Evolutionary conservation across 2,113 vertebrate genomes (phyloP).

Genomic region (Cervus canadensis): DNA sequence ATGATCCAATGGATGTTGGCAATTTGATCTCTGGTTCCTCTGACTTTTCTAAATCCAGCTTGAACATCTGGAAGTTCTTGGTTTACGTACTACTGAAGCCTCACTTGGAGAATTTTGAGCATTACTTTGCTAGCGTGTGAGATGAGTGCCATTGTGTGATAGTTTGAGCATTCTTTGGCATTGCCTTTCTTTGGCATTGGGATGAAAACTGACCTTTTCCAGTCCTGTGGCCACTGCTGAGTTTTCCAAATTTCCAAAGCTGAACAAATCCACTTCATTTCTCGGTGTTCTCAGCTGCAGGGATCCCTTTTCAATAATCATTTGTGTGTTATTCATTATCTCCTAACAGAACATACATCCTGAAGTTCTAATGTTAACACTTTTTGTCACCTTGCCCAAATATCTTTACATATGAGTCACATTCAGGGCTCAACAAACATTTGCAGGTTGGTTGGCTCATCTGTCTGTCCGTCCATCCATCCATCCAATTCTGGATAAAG

Average conservation of each 20-base stretch:
- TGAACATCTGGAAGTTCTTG: not conserved
- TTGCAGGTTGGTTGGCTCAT: not conserved
- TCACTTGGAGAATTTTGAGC: not conserved
- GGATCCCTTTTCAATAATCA: not conserved
- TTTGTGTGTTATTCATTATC: not conserved
- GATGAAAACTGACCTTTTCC: not conserved
- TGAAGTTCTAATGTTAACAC: not conserved
- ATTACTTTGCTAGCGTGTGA: not conserved
- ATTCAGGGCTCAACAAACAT: not conserved
- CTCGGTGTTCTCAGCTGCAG: not conserved
- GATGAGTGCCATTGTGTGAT: accelerated
- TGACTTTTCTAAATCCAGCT: not conserved
- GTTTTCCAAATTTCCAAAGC: not conserved
- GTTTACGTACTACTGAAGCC: not conserved
- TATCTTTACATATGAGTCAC: not conserved
- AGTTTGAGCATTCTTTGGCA: not conserved
- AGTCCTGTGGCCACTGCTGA: not conserved
- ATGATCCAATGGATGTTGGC: not conserved
- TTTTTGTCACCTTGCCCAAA: not conserved
- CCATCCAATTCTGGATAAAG: not conserved
- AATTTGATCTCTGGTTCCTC: not conserved
- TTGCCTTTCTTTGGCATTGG: not conserved
- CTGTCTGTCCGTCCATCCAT: not conserved
- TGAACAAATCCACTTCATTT: not conserved
- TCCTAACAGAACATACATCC: not conserved